Evolutionary conservation across 2,888 invertebrate genomes (phyloP), one percentile per base, ranked within the genome.

Genomic region (Oxyteleia sp.): DNA sequence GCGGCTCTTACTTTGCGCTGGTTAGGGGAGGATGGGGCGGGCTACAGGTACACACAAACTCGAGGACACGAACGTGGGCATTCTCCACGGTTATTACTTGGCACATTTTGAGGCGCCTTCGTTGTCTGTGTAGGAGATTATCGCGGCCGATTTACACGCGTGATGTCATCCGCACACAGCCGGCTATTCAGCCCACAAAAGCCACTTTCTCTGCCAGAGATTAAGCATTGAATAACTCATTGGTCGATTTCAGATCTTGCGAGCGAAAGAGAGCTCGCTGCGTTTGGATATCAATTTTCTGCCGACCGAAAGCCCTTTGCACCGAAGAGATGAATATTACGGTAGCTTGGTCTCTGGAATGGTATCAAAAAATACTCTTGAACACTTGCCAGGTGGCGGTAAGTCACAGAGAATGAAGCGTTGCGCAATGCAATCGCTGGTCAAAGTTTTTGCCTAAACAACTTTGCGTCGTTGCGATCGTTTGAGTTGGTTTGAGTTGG

Each of bases 1-100:
- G 63, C 85, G 85, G 85, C 84, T 87, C 85, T 87, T 87, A 84
- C 80, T 78, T 74, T 69, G 82, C 74, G 72, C 49, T 61, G 75
- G 61, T 49, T 57, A 20, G 72, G 26, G 74, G 68, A 16, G 35
- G 32, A 5, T 26, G 8, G 55, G 45, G 59, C 35, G 69, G 43
- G 45, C 63, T 64, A 35, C 26, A 47, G 63, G 45, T 64, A 69
- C 61, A 45, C 55, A 57, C n/a, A 59, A 76, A 41, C 51, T n/a
- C n/a, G 49, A 72, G 43, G 51, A 71, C 15, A 57, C n/a, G 23
- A 35, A 45, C 13, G 41, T 20, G 41, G 43, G 43, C 53, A 78
- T 64, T 55, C 26, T 35, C 55, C 43, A 23, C 59, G 49, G 78
- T 83, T 86, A 86, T 82, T 82, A 81, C 79, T 82, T 76, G 75